Base-by-base conservation (phyloP, 2,888 invertebrate genomes). In the Rhyacophila evoluta region DNA sequence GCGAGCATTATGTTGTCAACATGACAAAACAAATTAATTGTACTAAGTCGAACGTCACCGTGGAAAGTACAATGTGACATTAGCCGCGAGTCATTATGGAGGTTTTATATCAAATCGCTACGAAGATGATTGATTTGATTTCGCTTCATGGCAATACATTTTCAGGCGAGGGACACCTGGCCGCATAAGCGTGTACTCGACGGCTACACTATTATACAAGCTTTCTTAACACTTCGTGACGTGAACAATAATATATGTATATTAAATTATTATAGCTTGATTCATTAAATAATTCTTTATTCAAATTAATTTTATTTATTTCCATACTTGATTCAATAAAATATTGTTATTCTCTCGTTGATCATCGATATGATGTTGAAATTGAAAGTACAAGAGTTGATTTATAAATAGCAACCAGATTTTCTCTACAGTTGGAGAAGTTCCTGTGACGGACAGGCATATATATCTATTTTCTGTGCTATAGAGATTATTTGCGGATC, bases 151-250 rank as follows among this genome's bases (percentile, higher is more conserved):
- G 36, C 15, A 70, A 70, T 70, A 27, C 29, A 33, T 70, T 70
- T 29, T 29, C 29, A 27, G 12, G 28, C 33, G 33, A 28, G 69
- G 70, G 74, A 28, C 80, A 78, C 78, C 80, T 80, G 80, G 69
- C 69, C 39, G 39, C 25, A 75, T 70, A 41, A 74, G 76, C 76
- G 77, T 69, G 72, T 75, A 75, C 73, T 73, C 78, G 38, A 72
- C 78, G 69, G 69, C 78, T 71, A 25, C 11, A 71, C 33, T 55
- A 55, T 55, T 33, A 27, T 36, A 69, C 15, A 37, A 38, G 19
- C 19, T 55, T 55, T 0, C 8, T 55, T 19, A 55, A 55, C 55
- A 55, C 55, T 25, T 55, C 25, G 55, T 1, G 55, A 55, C 55
- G 15, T 15, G 19, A 15, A 1, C 5, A 15, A 41, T 41, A 41